Conservation (phyloP, 2,113 vertebrate genomes). For the Mus spicilegus region DNA sequence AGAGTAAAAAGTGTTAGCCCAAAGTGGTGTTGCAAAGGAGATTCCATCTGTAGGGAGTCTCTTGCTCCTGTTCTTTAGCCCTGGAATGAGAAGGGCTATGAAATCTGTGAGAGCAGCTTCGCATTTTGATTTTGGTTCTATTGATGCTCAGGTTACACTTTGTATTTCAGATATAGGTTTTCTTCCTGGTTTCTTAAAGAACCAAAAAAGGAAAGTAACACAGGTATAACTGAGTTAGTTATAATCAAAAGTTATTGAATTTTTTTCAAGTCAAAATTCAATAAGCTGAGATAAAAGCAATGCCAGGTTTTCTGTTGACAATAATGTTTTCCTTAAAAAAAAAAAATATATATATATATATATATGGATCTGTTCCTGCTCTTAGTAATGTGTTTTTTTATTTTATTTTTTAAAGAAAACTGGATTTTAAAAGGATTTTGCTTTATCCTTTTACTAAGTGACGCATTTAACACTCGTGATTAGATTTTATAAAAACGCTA, state of each 20-base stretch:
- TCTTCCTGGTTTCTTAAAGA: background rate
- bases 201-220: background rate
- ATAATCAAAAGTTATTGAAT: background rate
- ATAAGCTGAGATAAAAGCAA: background rate
- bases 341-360: no score
- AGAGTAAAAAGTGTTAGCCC: background rate
- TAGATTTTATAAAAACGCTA: background rate
- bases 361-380: background rate
- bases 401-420: background rate
- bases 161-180: background rate
- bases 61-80: background rate
- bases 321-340: background rate
- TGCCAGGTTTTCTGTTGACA: background rate
- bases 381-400: background rate
- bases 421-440: background rate
- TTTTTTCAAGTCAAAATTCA: background rate
- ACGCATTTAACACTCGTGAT: background rate
- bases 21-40: background rate
- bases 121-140: background rate
- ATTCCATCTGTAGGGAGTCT: background rate
- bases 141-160: background rate
- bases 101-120: background rate
- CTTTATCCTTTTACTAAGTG: background rate
- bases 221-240: background rate
- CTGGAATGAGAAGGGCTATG: background rate